Evolutionary conservation across 1,140 invertebrate genomes (phyloP).

Genomic region (Drosophila erecta): DNA sequence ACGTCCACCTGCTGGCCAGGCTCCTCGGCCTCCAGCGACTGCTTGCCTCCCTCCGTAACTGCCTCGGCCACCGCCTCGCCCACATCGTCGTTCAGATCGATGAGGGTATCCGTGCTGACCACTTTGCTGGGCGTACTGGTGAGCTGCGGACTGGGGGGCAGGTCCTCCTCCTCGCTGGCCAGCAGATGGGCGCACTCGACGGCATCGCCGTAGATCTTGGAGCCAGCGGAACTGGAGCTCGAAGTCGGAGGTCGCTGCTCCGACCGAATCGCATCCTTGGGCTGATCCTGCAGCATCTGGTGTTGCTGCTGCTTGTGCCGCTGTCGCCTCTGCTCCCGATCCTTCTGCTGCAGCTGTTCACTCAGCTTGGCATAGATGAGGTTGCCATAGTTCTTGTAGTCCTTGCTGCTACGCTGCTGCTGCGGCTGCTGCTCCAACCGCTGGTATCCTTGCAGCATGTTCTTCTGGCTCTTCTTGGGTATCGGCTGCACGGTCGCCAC

Average conservation of each 20-base stretch:
- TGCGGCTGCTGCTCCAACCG: background rate
- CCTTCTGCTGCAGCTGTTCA: conserved; percentile 78
- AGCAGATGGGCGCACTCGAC: conserved; percentile 79
- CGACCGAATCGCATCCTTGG: conserved; percentile 25
- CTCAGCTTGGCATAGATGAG: conserved; percentile 80
- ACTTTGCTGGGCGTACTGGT: conserved; percentile 69
- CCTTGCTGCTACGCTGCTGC: conserved; percentile 56
- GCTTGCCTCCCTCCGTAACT: conserved; percentile 48
- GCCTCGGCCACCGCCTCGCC: conserved; percentile 70
- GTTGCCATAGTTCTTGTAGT: conserved; percentile 80
- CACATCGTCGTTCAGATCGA: conserved; percentile 71
- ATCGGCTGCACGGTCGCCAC: conserved; percentile 80
- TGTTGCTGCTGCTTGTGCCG: conserved; percentile 57
- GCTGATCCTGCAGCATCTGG: conserved; percentile 30
- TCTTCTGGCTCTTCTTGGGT: conserved; percentile 67
- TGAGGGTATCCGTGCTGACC: conserved; percentile 69
- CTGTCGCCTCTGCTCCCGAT: conserved; percentile 68
- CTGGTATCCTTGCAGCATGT: conserved; percentile 2
- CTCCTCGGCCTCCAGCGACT: conserved; percentile 50
- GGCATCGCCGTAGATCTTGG: conserved; percentile 73
- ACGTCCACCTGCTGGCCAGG: conserved; percentile 68
- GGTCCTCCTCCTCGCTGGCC: conserved; percentile 76
- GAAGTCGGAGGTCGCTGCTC: conserved; percentile 52
- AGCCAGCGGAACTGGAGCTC: conserved; percentile 52
- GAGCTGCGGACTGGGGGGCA: conserved; percentile 59